These are phyloP conservation scores for Dyspetes luteomarginatus DNA, from an alignment of 2,888 invertebrate genomes.

Conservation along the genomic window DNA sequence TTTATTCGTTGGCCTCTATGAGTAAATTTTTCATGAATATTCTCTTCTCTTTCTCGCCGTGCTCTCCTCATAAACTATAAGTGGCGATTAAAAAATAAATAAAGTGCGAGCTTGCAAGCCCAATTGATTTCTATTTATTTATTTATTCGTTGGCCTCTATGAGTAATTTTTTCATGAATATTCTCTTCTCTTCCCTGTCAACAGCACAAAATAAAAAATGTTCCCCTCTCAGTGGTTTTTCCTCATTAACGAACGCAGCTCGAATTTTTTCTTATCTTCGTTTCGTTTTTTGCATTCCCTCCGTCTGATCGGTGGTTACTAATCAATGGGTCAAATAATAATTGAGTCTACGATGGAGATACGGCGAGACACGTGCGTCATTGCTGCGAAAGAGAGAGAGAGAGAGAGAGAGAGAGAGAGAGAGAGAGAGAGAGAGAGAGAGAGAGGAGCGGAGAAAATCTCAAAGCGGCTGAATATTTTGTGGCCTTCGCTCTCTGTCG, in stretches of 20 bases:
- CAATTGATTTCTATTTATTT: no score
- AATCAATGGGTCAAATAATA: not conserved
- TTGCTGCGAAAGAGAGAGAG: not conserved
- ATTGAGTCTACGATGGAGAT: not conserved
- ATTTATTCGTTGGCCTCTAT: no score
- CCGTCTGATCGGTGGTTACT: no score
- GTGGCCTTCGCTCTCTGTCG: slow-evolving; percentile 55
- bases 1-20: not conserved
- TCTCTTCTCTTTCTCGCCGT: not conserved
- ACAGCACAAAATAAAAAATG: not conserved
- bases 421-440: not conserved
- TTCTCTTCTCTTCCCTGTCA: not conserved
- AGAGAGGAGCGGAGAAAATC: slow-evolving; percentile 29
- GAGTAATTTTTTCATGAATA: not conserved
- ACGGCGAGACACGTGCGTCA: not conserved
- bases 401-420: not conserved
- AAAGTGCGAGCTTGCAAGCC: no score
- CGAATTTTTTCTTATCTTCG: no score
- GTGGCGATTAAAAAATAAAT: no score
- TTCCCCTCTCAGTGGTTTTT: no score
- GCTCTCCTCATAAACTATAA: no score
- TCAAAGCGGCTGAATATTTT: slow-evolving; percentile 30
- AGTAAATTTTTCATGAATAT: not conserved
- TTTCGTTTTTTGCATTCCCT: no score
- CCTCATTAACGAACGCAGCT: no score